Evolutionary conservation across 2,797 vertebrate species (phyloP).

Genomic region (Rachycentron canadum): DNA sequence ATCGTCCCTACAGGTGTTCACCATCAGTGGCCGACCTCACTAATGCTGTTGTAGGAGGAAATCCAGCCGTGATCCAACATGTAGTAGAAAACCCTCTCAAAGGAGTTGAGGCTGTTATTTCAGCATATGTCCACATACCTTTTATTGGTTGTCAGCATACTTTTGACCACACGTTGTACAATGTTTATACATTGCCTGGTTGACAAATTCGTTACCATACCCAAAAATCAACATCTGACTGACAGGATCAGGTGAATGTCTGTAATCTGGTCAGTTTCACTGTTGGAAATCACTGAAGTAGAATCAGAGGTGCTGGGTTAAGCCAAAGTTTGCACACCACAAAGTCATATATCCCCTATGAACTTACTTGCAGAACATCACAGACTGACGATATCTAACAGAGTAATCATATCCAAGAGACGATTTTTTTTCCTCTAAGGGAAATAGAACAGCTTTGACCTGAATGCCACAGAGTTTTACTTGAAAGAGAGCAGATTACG

Average conservation of each 20-base stretch:
- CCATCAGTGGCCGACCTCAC: slow-evolving; percentile 7
- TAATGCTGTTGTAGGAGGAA: neutral
- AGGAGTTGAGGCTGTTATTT: neutral
- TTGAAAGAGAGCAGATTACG: slow-evolving; percentile 62
- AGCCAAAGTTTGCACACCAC: neutral
- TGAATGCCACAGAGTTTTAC: slow-evolving; percentile 43
- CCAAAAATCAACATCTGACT: neutral
- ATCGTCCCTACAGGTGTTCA: no score
- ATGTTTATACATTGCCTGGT: neutral
- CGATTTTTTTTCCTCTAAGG: slow-evolving; percentile 19
- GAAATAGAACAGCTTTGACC: slow-evolving; percentile 38
- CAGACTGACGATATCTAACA: slow-evolving; percentile 37
- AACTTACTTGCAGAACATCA: slow-evolving; percentile 25
- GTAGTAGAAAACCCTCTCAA: neutral
- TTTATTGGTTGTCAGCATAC: neutral
- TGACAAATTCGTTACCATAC: neutral
- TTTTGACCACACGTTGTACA: neutral
- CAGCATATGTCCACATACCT: neutral
- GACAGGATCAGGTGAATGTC: neutral
- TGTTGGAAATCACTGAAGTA: neutral
- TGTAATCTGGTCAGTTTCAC: neutral
- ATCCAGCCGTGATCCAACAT: neutral
- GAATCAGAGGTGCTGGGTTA: neutral
- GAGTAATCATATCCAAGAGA: slow-evolving; percentile 12
- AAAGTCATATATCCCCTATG: neutral